Base-by-base conservation (phyloP, 1,140 invertebrate species). In the Mylabris phalerata region DNA sequence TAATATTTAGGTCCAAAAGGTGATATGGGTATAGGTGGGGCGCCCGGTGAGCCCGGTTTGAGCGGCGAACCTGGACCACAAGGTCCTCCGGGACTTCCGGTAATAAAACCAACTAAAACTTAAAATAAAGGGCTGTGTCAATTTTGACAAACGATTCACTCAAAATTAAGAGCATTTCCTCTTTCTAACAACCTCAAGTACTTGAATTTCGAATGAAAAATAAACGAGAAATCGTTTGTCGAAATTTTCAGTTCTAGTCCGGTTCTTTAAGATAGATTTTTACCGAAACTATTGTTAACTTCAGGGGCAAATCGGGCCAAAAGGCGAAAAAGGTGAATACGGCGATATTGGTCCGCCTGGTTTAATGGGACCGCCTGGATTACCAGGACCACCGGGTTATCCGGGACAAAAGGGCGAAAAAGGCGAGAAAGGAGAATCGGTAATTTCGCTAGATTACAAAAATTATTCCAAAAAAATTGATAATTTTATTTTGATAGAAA, bases 361-460 rank as follows among this genome's bases (percentile, higher is more conserved):
- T 50, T 78, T 92, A 66, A 86, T 90, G 70, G 89, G 89, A 69
- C 86, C 86, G 50, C 87, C 86, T 58, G 87, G 80, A 4, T 69
- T 80, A 55, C 82, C 82, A 2, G 82, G 83, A 45, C 82, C 83
- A 25, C 83, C 91, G 68, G 92, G 92, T n/a, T 92, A 92, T 75
- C 90, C 90, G 11, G 92, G 92, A 9, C 77, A 84, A 54, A 91
- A 89, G 72, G 92, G 92, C 26, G 90, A 93, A 61, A 94, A 93
- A 73, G 92, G 92, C 39, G 91, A 94, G 68, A 91, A 92, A 74
- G 91, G 91, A 44, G 91, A 94, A 81, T 92, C 91, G 82, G 92
- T 93, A 78, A 42, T n/a, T 42, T 10, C 41, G 9, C 41, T 40
- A 40, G 4, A n/a, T 42, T 11, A 19, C 19, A 2, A 7, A 4